A percentile compares a stretch with the other conserved stretches of the same genome.
phyloP scores from a whole-genome alignment of 2,797 vertebrate genomes.

The Morelia viridis region DNA sequence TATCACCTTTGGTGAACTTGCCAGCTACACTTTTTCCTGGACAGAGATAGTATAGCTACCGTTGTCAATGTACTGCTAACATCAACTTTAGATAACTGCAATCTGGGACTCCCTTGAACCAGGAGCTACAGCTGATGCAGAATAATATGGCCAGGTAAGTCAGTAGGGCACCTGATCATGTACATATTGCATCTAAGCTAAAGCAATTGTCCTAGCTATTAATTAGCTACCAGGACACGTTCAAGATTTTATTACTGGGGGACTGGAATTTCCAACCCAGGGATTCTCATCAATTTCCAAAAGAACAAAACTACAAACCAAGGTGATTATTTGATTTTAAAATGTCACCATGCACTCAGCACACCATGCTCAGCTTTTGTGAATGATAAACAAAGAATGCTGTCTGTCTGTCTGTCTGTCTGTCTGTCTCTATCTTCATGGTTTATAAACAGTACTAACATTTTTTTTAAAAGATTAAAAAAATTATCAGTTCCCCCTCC shows the following conservation, averaged over 20 bases:
- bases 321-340: constrained; percentile 11
- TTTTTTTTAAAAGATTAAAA: neutral
- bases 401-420: neutral
- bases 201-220: neutral
- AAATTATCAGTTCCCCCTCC: neutral
- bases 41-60: neutral
- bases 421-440: neutral
- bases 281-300: constrained; percentile 14
- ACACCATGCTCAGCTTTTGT: constrained; percentile 11
- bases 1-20: too few relatives aligned
- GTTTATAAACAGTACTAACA: neutral
- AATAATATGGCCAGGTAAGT: neutral
- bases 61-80: neutral
- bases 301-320: constrained; percentile 28
- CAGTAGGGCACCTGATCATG: neutral
- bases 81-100: neutral
- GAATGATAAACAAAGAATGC: constrained; percentile 32
- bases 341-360: neutral
- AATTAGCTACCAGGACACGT: neutral
- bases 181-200: neutral
- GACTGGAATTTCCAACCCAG: constrained; percentile 20
- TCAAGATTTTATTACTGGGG: too few relatives aligned
- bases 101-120: neutral
- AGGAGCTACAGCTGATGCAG: neutral
- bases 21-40: neutral